Base-by-base conservation (phyloP, 2,797 vertebrate genomes). In the Pangasius sanitwongsei region DNA sequence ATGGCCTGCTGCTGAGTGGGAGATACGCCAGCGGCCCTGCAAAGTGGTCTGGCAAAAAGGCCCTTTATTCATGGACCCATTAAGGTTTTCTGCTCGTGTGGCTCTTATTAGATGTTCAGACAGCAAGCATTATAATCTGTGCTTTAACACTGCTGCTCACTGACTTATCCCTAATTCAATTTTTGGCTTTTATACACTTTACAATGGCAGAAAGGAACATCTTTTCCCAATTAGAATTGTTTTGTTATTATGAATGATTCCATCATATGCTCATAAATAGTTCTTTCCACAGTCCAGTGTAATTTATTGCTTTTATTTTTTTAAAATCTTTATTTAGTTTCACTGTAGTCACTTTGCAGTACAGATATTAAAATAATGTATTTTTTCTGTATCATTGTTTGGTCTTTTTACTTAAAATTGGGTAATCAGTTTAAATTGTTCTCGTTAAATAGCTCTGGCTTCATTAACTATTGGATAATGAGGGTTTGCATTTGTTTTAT, bases 31-130 rank as follows among this genome's bases (percentile, higher is more conserved):
- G 55, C n/a, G n/a, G 53, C 65, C 86, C 74, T 75, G 89, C 72
- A 85, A 85, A 87, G 82, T 85, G 86, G 81, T 87, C 88, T 85
- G 82, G 81, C 86, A 87, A 63, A 87, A 84, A 77, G 25, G 20
- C 59, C 70, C 20, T 84, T 78, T 87, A 83, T 85, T 61, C 86
- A 89, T 44, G 37, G 41, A 75, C 61, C 81, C 63, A 85, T 87
- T 85, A 85, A 57, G 72, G 80, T 44, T 87, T 85, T 80, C 86
- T 85, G 89, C 57, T 78, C 80, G 48, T 78, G 86, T 77, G 86
- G 81, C 86, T 83, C 88, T 87, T 89, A 87, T 87, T 89, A 84
- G 86, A 87, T 67, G 70, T 69, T 89, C 86, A 87, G 80, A 87
- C 81, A 69, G 80, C 53, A 70, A 28, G 72, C 34, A 69, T 84